Evolutionary conservation across 2,888 invertebrate species (phyloP), one percentile per base, ranked within the genome.

Genomic region (Eupithecia vulgata): DNA sequence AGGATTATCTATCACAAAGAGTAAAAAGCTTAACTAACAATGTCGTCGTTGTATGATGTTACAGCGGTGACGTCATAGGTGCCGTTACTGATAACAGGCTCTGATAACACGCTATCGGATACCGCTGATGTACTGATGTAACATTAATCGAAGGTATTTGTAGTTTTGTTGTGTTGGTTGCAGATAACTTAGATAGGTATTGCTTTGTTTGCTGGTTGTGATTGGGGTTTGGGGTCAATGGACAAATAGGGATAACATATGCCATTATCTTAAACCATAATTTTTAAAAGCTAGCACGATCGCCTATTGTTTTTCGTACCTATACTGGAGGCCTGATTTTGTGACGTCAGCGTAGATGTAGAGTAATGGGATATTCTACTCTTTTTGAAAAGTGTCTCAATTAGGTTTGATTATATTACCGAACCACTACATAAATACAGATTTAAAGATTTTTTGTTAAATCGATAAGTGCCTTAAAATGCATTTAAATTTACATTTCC

Each of bases 71-170:
- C 92, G 91, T 91, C 89, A 91, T 61, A 61, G 61, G 62, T 64
- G 17, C 45, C 57, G 62, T 57, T 45, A 52, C 71, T 78, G 84
- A 84, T 85, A 88, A 80, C 81, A 37, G 37, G 64, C 34, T 61
- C 45, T 10, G 79, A 78, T 85, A 88, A 79, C 81, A 40, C 48
- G 66, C 80, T 91, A 91, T 91, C 92, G 82, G 91, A 90, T 92
- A 90, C 81, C 81, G 68, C 84, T 91, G 90, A 92, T 92, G 91
- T 89, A 87, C 84, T 92, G 90, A 92, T 92, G 91, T 89, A 88
- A 86, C 89, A 85, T 90, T 93, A 93, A 93, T 92, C 92, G 91
- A 90, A 88, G 85, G 84, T 86, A 87, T 89, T 88, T 86, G 85
- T 85, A 82, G 83, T 83, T 84, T 81, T 84, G 80, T 82, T 82